Evolutionary conservation across 1,140 invertebrate genomes (phyloP).

Genomic region (Brachionus manjavacas): DNA sequence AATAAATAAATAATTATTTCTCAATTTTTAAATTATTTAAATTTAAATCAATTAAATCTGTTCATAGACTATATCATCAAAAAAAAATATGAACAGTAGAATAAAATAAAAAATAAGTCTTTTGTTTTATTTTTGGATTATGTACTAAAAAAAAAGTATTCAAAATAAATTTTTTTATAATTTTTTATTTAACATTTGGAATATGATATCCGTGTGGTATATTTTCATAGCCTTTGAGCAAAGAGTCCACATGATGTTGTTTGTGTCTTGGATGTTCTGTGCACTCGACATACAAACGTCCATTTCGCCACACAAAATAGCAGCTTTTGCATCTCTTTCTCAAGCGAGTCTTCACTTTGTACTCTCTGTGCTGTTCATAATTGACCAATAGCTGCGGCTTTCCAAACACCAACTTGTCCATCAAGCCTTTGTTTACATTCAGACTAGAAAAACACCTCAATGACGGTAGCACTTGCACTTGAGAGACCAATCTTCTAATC

Average conservation of each 20-base stretch:
- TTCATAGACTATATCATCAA: no score
- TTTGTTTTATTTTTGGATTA: no score
- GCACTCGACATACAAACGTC: slow-evolving; percentile 69
- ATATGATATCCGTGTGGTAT: slow-evolving; percentile 39
- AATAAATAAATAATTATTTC: no score
- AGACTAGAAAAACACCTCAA: neutral
- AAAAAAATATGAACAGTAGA: no score
- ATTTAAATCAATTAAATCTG: no score
- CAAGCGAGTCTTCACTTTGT: slow-evolving; percentile 63
- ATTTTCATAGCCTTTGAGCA: slow-evolving; percentile 23
- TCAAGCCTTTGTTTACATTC: neutral
- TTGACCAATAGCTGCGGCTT: neutral
- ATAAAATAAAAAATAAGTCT: no score
- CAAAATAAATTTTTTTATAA: no score
- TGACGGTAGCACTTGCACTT: neutral
- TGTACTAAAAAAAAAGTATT: no score
- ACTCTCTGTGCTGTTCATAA: slow-evolving; percentile 40
- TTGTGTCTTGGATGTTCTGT: slow-evolving; percentile 71
- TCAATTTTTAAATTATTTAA: no score
- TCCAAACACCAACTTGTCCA: neutral
- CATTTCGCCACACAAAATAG: slow-evolving; percentile 66
- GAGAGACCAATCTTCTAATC: neutral
- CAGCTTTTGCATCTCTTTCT: slow-evolving; percentile 70
- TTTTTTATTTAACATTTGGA: neutral
- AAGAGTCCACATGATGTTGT: slow-evolving; percentile 42